Base-by-base conservation (phyloP, 2,888 invertebrate species). In the Mayetiola destructor region DNA sequence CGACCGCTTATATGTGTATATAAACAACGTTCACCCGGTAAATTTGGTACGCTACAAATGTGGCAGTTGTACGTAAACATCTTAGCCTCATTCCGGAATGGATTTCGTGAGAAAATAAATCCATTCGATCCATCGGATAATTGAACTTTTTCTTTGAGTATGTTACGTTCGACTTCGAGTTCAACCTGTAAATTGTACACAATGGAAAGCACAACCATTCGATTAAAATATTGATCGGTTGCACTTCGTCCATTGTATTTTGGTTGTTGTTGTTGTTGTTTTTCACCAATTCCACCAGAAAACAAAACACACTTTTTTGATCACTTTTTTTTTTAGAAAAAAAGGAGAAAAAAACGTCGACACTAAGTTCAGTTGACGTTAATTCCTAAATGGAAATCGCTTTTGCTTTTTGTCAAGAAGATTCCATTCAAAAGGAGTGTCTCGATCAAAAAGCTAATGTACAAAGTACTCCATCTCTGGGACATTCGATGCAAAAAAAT, bases 51-150 rank as follows among this genome's bases (percentile, higher is more conserved):
- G 2, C 74, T 75, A 63, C 78, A 78, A 4, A 77, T 75, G 63
- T 71, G 76, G 67, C 78, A 78, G 60, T 75, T 64, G 63, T 76
- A 76, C 54, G 73, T 70, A 73, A 75, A 76, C 59, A 73, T 71
- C 59, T 75, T 72, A 10, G 73, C 68, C 8, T 71, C 64, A 61
- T 76, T 75, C 5, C 75, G 70, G 2, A 74, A 69, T 3, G 69
- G 70, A 52, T 70, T 72, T 35, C 75, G 66, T 62, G 76, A 74
- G 66, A 77, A 75, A 71, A 78, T 75, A 58, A 69, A 64, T 35
- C 74, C 70, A 32, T 64, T 61, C 54, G 62, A 67, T 27, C 73
- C 77, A 74, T 77, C 72, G 5, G 76, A 75, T 10, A 75, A 64
- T 57, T 67, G 58, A 21, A 63, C 62, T 3, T 60, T 63, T 32